Conservation (phyloP, 2,113 vertebrate species). For the Pygathrix nemaeus region DNA sequence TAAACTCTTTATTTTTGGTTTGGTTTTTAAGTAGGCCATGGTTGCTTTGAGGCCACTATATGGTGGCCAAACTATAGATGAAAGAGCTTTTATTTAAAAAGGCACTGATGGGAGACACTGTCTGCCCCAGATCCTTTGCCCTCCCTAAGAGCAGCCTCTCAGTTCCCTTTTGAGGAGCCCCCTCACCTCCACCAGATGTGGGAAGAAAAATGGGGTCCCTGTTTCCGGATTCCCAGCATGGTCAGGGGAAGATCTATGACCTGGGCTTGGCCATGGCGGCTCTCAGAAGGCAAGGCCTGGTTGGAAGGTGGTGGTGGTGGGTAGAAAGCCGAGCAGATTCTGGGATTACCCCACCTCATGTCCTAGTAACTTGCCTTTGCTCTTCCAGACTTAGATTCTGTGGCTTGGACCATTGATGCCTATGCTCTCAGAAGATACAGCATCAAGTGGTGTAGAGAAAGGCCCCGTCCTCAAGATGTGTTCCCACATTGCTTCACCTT, state of each 20-base stretch:
- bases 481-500: not conserved
- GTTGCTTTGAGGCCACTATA: not conserved
- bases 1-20: not conserved
- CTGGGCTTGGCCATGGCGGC: not conserved
- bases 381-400: not conserved
- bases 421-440: not conserved
- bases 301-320: not conserved
- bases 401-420: not conserved
- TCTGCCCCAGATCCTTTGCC: no score
- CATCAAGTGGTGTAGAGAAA: not conserved
- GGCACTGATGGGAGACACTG: not conserved
- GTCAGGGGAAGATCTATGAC: not conserved
- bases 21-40: not conserved
- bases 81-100: not conserved
- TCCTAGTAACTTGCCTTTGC: not conserved
- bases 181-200: no score
- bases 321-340: not conserved
- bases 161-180: not conserved
- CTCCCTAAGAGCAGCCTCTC: not conserved
- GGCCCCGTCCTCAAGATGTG: accelerated
- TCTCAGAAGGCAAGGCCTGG: not conserved
- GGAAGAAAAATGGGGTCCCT: not conserved
- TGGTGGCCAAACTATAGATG: not conserved
- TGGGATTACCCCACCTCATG: not conserved
- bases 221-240: not conserved